Evolutionary conservation across 2,888 invertebrate species (phyloP).

Genomic region (Chymomyza procnemis): DNA sequence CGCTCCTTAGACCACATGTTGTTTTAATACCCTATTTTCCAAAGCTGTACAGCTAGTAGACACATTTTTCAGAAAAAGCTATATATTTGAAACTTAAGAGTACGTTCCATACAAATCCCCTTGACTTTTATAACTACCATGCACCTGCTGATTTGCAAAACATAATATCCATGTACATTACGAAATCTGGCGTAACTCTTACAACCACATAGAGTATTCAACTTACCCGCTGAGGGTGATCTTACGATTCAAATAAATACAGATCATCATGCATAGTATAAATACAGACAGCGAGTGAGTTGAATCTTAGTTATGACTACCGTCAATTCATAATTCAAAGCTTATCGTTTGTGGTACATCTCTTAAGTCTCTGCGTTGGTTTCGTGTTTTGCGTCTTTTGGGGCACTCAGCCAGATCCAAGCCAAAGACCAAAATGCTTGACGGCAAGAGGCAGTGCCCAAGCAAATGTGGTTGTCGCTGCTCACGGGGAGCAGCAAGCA

Average conservation of each 20-base stretch:
- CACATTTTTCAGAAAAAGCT: no score
- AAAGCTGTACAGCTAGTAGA: no score
- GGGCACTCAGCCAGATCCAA: background rate
- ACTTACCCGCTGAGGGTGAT: background rate
- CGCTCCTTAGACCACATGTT: no score
- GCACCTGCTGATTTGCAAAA: no score
- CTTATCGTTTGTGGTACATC: slow-evolving; percentile 64
- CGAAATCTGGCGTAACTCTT: no score
- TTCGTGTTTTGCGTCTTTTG: background rate
- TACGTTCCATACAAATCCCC: no score
- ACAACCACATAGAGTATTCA: background rate
- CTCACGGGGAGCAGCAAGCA: background rate
- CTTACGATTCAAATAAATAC: background rate
- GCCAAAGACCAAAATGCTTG: background rate
- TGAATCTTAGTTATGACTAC: slow-evolving; percentile 49
- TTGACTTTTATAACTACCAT: no score
- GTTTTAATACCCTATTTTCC: no score
- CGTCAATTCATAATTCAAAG: slow-evolving; percentile 64
- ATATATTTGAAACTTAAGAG: no score
- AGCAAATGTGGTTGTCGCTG: background rate
- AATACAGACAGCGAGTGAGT: background rate
- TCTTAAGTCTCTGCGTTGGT: slow-evolving; percentile 14
- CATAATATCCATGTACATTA: no score
- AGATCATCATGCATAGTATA: background rate
- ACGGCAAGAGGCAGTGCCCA: slow-evolving; percentile 2